Base-by-base conservation (phyloP, 2,113 vertebrate genomes). In the Trichechus manatus region DNA sequence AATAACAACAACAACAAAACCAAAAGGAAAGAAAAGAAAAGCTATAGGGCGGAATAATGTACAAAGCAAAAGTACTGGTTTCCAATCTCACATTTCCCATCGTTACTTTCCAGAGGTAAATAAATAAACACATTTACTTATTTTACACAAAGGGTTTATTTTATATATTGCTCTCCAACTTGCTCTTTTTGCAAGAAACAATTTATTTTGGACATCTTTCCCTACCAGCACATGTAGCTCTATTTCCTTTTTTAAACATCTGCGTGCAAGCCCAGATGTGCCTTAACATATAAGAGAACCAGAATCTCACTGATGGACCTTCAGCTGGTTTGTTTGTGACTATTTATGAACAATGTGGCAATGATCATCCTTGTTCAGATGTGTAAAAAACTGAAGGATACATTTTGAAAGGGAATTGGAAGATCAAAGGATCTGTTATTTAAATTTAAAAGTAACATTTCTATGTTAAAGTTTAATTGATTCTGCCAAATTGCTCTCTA, bases 381-480 rank as follows among this genome's bases (percentile, higher is more conserved):
- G 31, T 56, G 36, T 72, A 74, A 13, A 56, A 93, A 92, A 75
- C 77, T 63, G 29, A 80, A 72, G 36, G 36, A 36, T 59, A 75
- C 17, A 66, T 86, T 91, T 97, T 77, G 72, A 93, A 94, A 91
- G 79, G 86, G 81, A 83, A 88, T 7, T n/a, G 39, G 78, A 93
- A 95, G 56, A 93, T 78, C 94, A 96, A 96, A 97, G 31, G 91
- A 88, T 96, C n/a, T 86, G 74, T 93, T 93, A 87, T 91, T 97
- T 95, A 95, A 92, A 97, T 91, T 93, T 86, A 87, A 96, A 96
- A 96, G 89, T 91, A 93, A 96, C 77, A 97, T 93, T 19, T 59
- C 33, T 81, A 53, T 53, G 66, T 93, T 96, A 92, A 93, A 89
- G 75, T 93, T 91, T 85, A 93, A 96, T 59, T 77, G 47, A 95